Base-by-base conservation (phyloP, 2,888 invertebrate species). In the Tenthredo distinguenda region DNA sequence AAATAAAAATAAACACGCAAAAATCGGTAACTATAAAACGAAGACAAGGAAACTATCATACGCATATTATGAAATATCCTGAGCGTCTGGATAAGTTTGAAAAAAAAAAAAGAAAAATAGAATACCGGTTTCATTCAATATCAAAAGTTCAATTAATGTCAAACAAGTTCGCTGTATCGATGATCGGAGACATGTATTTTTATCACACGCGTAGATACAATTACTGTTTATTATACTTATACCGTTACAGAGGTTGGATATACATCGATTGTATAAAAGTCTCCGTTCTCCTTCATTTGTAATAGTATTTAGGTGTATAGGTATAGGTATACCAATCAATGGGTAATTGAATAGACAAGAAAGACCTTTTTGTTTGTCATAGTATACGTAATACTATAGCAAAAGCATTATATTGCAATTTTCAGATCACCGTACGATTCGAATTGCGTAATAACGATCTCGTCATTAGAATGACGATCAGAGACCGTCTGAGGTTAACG, bases 381-480 rank as follows among this genome's bases (percentile, higher is more conserved):
- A 21, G 26, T 62, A 62, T 26, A 62, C 71, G 71, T 68, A 68
- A 26, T 26, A 68, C 37, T 62, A 7, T 6, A 37, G 15, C 71
- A 34, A 71, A 71, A 71, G 34, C 71, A 9, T 37, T 34, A 18
- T 18, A n/a, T 71, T 71, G 71, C 71, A 71, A 37, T 71, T 37
- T 71, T 71, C 10, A 18, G 34, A 71, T 37, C 34, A 71, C n/a
- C 55, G 10, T 43, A 40, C 34, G 7, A 76, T 26, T 55, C 85
- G 82, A 86, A 62, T 84, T 72, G 65, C 58, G 83, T 26, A 18
- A 71, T 82, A 83, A 86, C 84, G 85, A 85, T 85, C 85, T 76
- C 86, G 26, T 62, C 12, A 21, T 62, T 62, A 12, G 0, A 21
- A 26, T 21, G 62, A 62, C 26, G 26, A 62, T 62, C 12, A 26